Percentiles rank a stretch among this genome's conserved stretches.
Conservation (phyloP, 2,113 vertebrate species). For the Pseudonaja textilis region DNA sequence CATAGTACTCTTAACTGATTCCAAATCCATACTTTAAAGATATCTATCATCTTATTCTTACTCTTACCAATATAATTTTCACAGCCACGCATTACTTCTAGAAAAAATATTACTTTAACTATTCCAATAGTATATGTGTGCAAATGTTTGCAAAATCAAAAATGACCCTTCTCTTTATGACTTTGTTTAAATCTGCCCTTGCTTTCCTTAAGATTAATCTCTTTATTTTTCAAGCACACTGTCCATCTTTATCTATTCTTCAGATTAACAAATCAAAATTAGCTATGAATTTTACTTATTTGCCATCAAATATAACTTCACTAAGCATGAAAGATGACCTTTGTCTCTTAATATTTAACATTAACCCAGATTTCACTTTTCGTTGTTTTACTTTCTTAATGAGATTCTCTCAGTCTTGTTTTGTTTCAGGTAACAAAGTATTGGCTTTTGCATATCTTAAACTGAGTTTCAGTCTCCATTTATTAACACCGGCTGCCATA, state of each 20-base stretch:
- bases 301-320: background rate
- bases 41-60: background rate
- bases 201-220: background rate
- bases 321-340: background rate
- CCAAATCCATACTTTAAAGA: background rate
- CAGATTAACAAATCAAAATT: background rate
- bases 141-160: background rate
- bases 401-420: background rate
- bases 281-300: background rate
- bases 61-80: background rate
- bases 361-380: background rate
- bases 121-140: background rate
- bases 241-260: background rate
- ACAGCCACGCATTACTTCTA: background rate
- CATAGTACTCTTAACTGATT: background rate
- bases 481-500: background rate
- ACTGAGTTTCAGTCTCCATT: background rate
- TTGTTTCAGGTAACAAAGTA: background rate
- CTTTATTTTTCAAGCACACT: background rate
- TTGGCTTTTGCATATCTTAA: background rate
- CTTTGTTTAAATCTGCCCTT: background rate
- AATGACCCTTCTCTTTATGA: background rate
- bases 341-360: background rate
- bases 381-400: background rate
- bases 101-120: background rate